A percentile compares a stretch with the other conserved stretches of the same genome.
These are phyloP conservation scores for Camelus bactrianus DNA, from an alignment of 2,113 vertebrate genomes.

Conservation along the genomic window DNA sequence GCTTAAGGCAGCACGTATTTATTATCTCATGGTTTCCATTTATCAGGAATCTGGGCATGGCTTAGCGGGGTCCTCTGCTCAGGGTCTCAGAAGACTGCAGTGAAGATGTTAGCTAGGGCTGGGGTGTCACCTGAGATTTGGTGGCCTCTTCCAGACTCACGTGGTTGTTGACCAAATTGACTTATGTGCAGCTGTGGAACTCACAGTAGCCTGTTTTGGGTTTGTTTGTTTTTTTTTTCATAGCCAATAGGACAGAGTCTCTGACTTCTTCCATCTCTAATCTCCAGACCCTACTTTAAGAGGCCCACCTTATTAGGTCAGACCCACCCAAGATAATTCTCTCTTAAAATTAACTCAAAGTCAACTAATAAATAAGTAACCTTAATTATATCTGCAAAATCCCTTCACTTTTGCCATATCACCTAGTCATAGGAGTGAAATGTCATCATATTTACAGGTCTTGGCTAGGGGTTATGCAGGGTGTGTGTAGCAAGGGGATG, in stretches of 20 bases:
- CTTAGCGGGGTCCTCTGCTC: neutral
- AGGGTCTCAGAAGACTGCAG: neutral
- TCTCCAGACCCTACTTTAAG: neutral
- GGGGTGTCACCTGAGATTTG: neutral
- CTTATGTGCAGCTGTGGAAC: neutral
- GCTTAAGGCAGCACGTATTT: neutral
- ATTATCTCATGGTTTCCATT: neutral
- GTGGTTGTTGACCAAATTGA: neutral
- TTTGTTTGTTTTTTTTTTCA: no score
- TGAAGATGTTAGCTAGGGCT: neutral
- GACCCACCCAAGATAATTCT: neutral
- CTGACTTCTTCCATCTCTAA: neutral
- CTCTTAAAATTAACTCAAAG: conserved; percentile 40
- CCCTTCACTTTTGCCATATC: neutral
- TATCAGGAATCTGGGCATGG: neutral
- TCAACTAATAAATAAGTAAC: neutral
- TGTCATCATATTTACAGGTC: neutral
- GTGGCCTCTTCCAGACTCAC: neutral
- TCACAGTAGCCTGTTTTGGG: neutral
- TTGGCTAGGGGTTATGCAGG: neutral
- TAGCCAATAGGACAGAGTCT: neutral
- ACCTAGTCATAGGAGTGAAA: neutral
- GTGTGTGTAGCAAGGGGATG: neutral
- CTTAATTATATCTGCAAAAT: neutral
- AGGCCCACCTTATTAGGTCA: neutral